phyloP scores from a whole-genome alignment of 2,113 vertebrate genomes.

The Phasianus colchicus region DNA sequence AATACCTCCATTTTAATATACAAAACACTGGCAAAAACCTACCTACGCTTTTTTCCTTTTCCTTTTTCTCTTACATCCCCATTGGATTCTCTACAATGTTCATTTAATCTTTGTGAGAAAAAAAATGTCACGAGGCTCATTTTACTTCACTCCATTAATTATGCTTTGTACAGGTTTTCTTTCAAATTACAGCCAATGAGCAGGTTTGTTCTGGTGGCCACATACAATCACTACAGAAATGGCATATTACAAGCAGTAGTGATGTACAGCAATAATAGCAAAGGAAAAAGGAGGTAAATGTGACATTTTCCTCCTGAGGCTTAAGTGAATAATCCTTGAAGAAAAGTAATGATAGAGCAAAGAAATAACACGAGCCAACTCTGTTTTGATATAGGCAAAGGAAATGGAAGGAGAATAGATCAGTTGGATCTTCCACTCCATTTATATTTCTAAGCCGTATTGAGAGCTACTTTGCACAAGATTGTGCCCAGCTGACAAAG shows the following conservation, averaged over 20 bases:
- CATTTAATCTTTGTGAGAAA: background rate
- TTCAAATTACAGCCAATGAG: background rate
- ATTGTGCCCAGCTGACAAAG: constrained; percentile 30
- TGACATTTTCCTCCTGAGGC: constrained; percentile 3
- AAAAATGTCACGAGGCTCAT: background rate
- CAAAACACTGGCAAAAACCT: background rate
- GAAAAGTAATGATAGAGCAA: background rate
- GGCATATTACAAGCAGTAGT: background rate
- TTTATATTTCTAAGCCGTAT: constrained; percentile 45
- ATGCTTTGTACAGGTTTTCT: background rate
- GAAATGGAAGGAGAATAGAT: constrained; percentile 36
- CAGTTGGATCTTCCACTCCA: background rate
- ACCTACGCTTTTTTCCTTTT: background rate
- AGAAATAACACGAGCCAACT: constrained; percentile 12
- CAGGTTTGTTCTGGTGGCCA: constrained; percentile 2
- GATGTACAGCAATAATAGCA: background rate
- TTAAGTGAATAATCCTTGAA: background rate
- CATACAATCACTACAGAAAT: background rate
- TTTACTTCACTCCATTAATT: background rate
- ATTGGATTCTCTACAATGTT: background rate
- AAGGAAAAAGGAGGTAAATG: background rate
- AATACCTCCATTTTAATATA: background rate
- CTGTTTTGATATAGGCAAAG: constrained; percentile 3
- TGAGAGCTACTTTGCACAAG: constrained; percentile 23
- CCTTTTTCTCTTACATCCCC: background rate